Evolutionary conservation across 2,113 vertebrate species (phyloP).

Genomic region (Paraplagusia blochii): DNA sequence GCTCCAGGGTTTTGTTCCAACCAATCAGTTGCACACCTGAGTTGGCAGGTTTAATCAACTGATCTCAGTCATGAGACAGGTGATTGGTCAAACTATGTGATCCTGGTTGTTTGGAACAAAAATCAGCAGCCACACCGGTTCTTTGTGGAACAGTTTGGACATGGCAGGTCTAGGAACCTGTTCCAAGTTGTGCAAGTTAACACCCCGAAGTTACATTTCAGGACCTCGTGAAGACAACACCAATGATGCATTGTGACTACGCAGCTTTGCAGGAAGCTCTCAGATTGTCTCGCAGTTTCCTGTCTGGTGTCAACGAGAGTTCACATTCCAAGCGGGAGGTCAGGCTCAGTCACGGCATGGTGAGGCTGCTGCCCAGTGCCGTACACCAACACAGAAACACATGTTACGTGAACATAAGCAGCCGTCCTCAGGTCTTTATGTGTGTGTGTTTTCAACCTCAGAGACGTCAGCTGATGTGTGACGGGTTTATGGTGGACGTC

Average conservation of each 20-base stretch:
- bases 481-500: conserved; percentile 73
- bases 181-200: too few relatives aligned
- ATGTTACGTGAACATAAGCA: neutral
- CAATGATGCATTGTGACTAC: conserved; percentile 61
- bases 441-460: conserved; percentile 10
- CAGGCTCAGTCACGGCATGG: conserved; percentile 71
- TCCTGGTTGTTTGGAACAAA: too few relatives aligned
- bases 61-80: too few relatives aligned
- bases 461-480: conserved; percentile 72
- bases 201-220: conserved; percentile 36
- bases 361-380: conserved; percentile 23
- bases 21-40: too few relatives aligned
- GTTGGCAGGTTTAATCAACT: too few relatives aligned
- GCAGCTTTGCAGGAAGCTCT: conserved; percentile 67
- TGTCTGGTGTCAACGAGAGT: conserved; percentile 76
- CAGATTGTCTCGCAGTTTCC: conserved; percentile 76
- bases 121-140: too few relatives aligned
- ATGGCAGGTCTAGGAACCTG: too few relatives aligned
- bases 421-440: neutral
- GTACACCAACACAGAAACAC: neutral
- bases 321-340: conserved; percentile 69
- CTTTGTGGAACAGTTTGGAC: too few relatives aligned
- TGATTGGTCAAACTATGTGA: too few relatives aligned
- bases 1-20: too few relatives aligned
- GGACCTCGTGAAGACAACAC: conserved; percentile 76